Evolutionary conservation across 1,140 invertebrate species (phyloP).

Genomic region (Hylaeus anthracinus): DNA sequence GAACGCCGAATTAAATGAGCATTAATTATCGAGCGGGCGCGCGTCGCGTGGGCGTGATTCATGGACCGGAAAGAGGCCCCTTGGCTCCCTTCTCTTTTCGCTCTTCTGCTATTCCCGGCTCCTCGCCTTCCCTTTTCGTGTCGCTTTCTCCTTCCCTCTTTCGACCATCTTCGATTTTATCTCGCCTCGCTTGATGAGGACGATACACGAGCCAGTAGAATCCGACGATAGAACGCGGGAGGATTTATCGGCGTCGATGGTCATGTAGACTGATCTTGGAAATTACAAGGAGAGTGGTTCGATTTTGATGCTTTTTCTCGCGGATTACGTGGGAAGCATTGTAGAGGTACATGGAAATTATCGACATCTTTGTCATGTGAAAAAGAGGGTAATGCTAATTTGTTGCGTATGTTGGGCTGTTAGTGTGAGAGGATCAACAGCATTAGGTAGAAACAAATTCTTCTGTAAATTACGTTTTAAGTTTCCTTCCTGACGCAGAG

Average conservation of each 20-base stretch:
- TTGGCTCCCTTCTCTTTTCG: slow-evolving; percentile 40
- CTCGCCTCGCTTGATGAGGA: slow-evolving; percentile 3
- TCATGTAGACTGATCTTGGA: neutral
- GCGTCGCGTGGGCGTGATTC: slow-evolving; percentile 78
- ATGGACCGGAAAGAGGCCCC: slow-evolving; percentile 65
- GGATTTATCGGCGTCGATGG: slow-evolving; percentile 63
- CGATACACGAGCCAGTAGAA: neutral
- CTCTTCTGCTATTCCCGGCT: slow-evolving; percentile 52
- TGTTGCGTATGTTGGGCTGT: too few relatives aligned
- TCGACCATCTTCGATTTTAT: slow-evolving; percentile 4
- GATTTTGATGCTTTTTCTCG: slow-evolving; percentile 11
- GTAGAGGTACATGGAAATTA: neutral
- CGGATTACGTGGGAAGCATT: neutral
- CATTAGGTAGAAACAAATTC: too few relatives aligned
- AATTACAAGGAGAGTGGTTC: neutral
- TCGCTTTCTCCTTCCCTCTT: neutral
- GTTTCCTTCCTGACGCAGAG: too few relatives aligned
- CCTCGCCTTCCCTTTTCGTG: neutral
- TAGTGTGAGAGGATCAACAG: too few relatives aligned
- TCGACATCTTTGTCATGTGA: neutral
- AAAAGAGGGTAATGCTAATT: too few relatives aligned
- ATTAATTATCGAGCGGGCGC: slow-evolving; percentile 77
- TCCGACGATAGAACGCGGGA: slow-evolving; percentile 30
- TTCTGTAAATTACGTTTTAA: too few relatives aligned
- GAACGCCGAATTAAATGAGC: slow-evolving; percentile 77